These are phyloP conservation scores for Helarctos malayanus DNA, from an alignment of 2,797 vertebrate genomes.

Conservation along the genomic window DNA sequence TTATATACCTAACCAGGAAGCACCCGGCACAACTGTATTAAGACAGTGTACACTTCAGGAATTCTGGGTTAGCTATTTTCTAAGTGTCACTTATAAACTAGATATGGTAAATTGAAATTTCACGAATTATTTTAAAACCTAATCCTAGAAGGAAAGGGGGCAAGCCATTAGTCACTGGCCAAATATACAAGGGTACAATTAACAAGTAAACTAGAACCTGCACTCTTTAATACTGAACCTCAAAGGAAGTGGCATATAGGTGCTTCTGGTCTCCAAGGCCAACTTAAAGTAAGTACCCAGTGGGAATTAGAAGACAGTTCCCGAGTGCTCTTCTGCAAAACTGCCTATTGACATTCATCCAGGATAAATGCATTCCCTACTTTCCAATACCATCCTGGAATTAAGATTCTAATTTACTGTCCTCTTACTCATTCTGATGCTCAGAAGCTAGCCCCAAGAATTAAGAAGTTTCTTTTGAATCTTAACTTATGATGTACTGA, in stretches of 20 bases:
- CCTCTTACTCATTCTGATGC: slow-evolving; percentile 14
- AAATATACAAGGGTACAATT: slow-evolving; percentile 2
- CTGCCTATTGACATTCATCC: background rate
- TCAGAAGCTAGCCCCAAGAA: background rate
- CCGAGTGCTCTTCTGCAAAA: slow-evolving; percentile 21
- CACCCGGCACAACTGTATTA: background rate
- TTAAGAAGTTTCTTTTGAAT: slow-evolving; percentile 52
- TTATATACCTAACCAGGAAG: slow-evolving; percentile 17
- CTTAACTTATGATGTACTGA: background rate
- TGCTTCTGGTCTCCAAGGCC: slow-evolving; percentile 41
- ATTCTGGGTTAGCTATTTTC: slow-evolving; percentile 57
- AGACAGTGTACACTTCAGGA: background rate
- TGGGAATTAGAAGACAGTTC: background rate
- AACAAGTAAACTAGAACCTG: slow-evolving; percentile 39
- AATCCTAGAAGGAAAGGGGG: slow-evolving; percentile 33
- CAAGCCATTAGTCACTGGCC: slow-evolving; percentile 9
- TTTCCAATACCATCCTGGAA: background rate
- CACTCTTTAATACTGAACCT: slow-evolving; percentile 11
- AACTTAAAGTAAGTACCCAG: slow-evolving; percentile 38
- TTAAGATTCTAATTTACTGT: slow-evolving; percentile 35
- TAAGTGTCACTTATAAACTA: slow-evolving; percentile 46
- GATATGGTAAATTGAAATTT: slow-evolving; percentile 15
- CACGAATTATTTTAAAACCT: slow-evolving; percentile 29
- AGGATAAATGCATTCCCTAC: slow-evolving; percentile 5
- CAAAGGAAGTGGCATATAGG: background rate